Conservation (phyloP, 1,140 invertebrate species). For the Onthophagus taurus region DNA sequence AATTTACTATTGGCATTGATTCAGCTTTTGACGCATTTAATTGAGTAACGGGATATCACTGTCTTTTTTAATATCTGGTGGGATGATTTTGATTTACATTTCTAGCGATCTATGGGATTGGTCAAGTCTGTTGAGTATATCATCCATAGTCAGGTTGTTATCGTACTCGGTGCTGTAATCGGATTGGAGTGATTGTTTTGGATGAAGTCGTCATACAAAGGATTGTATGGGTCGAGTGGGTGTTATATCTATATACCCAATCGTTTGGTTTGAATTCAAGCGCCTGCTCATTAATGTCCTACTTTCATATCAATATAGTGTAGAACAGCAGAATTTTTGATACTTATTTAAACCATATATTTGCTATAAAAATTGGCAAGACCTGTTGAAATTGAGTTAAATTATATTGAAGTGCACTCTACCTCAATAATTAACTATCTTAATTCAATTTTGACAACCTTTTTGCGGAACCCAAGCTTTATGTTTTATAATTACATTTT, state of each 20-base stretch:
- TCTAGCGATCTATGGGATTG: slow-evolving; percentile 46
- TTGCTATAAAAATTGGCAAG: too few relatives aligned
- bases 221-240: slow-evolving; percentile 19
- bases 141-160: slow-evolving; percentile 47
- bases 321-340: slow-evolving; percentile 49
- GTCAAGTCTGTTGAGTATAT: slow-evolving; percentile 47
- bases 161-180: slow-evolving; percentile 51
- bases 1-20: slow-evolving; percentile 39
- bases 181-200: slow-evolving; percentile 11
- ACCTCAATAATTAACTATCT: too few relatives aligned
- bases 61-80: neutral
- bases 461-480: too few relatives aligned
- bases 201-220: slow-evolving; percentile 10
- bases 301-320: slow-evolving; percentile 43
- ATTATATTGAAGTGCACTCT: too few relatives aligned
- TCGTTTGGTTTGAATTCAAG: slow-evolving; percentile 38
- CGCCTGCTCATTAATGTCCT: slow-evolving; percentile 37
- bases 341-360: too few relatives aligned
- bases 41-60: slow-evolving; percentile 51
- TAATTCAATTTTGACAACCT: too few relatives aligned
- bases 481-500: too few relatives aligned
- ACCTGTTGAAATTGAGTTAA: too few relatives aligned
- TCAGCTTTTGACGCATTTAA: slow-evolving; percentile 54
- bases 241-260: slow-evolving; percentile 24
- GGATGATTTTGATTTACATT: slow-evolving; percentile 16